phyloP scores from a whole-genome alignment of 2,797 vertebrate genomes.

The Gymnopithys bicolor region DNA sequence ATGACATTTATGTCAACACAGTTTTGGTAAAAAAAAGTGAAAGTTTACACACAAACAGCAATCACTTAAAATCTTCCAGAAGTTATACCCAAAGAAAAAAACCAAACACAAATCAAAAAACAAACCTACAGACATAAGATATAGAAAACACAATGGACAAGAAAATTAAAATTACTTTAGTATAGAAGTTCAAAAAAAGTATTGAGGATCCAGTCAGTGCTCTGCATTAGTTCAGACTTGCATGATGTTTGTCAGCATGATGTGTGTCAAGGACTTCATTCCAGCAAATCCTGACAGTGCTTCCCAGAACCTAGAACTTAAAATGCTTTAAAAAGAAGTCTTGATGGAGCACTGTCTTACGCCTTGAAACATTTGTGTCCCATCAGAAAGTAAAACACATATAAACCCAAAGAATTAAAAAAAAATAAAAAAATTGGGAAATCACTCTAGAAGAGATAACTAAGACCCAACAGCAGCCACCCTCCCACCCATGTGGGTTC shows the following conservation, averaged over 20 bases:
- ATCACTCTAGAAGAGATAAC: not conserved
- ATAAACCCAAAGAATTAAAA: not conserved
- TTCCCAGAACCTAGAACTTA: not conserved
- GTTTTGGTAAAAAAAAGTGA: not conserved
- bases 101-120: not conserved
- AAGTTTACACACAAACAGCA: not conserved
- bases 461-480: not conserved
- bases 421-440: not conserved
- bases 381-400: not conserved
- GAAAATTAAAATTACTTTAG: not conserved
- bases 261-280: not conserved
- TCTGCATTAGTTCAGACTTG: not conserved
- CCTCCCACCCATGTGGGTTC: accelerated
- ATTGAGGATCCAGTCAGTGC: not conserved
- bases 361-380: not conserved
- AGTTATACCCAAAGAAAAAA: not conserved
- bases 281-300: not conserved
- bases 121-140: not conserved
- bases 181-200: not conserved
- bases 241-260: accelerated
- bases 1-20: not conserved
- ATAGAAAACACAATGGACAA: not conserved
- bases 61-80: not conserved
- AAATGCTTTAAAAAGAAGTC: not conserved
- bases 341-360: not conserved